Conservation (phyloP, 2,888 invertebrate genomes). For the Polylopha cassiicola region DNA sequence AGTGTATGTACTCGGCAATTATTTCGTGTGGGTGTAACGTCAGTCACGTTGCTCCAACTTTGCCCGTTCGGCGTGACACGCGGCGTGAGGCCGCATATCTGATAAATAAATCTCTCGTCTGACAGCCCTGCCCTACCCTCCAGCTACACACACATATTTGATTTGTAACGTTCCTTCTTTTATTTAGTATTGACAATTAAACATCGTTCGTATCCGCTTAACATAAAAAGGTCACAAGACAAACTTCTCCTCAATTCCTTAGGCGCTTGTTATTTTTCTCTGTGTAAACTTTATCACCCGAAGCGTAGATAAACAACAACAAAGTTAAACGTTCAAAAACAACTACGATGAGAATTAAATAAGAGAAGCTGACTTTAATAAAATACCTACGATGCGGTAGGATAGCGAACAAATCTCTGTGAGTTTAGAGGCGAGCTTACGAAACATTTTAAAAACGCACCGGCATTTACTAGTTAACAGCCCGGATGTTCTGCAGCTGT, state of each 20-base stretch:
- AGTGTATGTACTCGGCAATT: constrained; percentile 13
- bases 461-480: constrained; percentile 28
- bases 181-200: constrained; percentile 10
- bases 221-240: too few relatives aligned
- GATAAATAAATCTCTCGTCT: constrained; percentile 21
- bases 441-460: constrained; percentile 31
- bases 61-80: constrained; percentile 19
- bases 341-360: too few relatives aligned
- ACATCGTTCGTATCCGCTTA: constrained; percentile 6
- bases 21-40: constrained; percentile 12
- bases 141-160: constrained; percentile 15
- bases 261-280: constrained; percentile 12
- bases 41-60: constrained; percentile 17
- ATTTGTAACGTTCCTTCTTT: constrained; percentile 18
- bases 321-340: too few relatives aligned
- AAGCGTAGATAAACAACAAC: constrained; percentile 11
- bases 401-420: constrained; percentile 1
- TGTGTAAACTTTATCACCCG: constrained; percentile 13
- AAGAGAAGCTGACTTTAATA: too few relatives aligned
- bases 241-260: too few relatives aligned
- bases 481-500: constrained; percentile 65
- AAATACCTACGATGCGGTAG: too few relatives aligned
- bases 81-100: constrained; percentile 19
- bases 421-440: constrained; percentile 14
- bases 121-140: constrained; percentile 17